These are phyloP conservation scores for Crepidodera aurea DNA, from an alignment of 2,888 invertebrate species.

Conservation along the genomic window DNA sequence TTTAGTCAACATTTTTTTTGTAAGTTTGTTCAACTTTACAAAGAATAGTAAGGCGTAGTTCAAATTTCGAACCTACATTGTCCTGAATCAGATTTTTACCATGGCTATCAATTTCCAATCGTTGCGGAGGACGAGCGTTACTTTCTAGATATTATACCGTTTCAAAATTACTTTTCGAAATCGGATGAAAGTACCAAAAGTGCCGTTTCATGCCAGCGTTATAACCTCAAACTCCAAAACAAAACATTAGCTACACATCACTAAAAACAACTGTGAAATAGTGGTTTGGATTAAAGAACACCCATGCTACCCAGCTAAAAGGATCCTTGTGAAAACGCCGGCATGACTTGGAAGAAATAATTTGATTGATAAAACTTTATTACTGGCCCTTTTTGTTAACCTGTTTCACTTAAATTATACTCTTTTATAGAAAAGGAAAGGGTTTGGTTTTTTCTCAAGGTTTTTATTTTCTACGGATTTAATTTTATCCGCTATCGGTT, in stretches of 20 bases:
- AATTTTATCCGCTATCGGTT: conserved; percentile 45
- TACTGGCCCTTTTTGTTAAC: conserved; percentile 43
- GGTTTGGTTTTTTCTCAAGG: conserved; percentile 41
- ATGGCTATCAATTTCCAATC: conserved; percentile 30
- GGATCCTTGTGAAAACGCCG: conserved; percentile 46
- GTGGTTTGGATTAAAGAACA: conserved; percentile 48
- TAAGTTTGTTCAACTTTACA: no score
- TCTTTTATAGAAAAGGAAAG: conserved; percentile 42
- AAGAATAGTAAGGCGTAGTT: no score
- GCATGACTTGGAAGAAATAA: conserved; percentile 53
- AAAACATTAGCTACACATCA: conserved; percentile 48
- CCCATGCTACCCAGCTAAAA: conserved; percentile 45
- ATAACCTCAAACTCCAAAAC: conserved; percentile 40
- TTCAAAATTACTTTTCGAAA: conserved; percentile 28
- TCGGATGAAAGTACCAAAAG: conserved; percentile 21
- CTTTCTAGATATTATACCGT: conserved; percentile 30
- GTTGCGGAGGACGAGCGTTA: conserved; percentile 20
- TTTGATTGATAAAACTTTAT: conserved; percentile 57
- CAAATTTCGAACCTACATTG: background rate
- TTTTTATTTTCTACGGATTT: conserved; percentile 36
- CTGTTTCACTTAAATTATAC: conserved; percentile 44
- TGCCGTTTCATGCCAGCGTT: conserved; percentile 37
- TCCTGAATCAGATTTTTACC: conserved; percentile 14
- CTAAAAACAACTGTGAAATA: conserved; percentile 54
- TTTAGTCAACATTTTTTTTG: no score